phyloP scores from a whole-genome alignment of 2,113 vertebrate species.

The Nothobranchius kuhntae region DNA sequence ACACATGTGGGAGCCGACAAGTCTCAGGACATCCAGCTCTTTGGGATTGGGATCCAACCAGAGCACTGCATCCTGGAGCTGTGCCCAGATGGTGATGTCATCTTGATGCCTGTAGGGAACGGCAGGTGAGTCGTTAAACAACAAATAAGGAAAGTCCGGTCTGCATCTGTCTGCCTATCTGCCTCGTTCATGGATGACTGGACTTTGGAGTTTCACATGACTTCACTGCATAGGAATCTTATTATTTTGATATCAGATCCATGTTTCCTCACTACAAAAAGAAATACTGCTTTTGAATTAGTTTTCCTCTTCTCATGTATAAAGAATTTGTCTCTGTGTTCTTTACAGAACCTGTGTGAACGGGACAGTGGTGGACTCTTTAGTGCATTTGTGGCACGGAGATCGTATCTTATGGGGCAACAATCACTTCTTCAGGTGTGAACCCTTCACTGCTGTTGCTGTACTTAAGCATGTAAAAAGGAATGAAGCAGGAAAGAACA shows the following conservation, averaged over 20 bases:
- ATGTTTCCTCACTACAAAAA: slow-evolving; percentile 25
- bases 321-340: slow-evolving; percentile 21
- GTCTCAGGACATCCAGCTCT: slow-evolving; percentile 98
- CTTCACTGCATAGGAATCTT: slow-evolving; percentile 57
- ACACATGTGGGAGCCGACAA: slow-evolving; percentile 93
- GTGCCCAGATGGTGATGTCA: slow-evolving; percentile 88
- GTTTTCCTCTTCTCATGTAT: slow-evolving; percentile 1
- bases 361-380: slow-evolving; percentile 83
- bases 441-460: neutral
- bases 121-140: slow-evolving; percentile 83
- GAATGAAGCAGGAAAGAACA: neutral
- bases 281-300: slow-evolving; percentile 1
- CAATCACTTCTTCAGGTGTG: slow-evolving; percentile 98
- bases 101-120: slow-evolving; percentile 87
- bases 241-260: slow-evolving; percentile 58
- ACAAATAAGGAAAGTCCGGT: neutral
- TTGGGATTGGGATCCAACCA: slow-evolving; percentile 94
- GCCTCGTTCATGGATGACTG: slow-evolving; percentile 49
- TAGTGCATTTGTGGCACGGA: slow-evolving; percentile 93
- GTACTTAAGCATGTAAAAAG: neutral
- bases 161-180: neutral
- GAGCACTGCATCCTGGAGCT: slow-evolving; percentile 94
- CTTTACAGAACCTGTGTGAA: slow-evolving; percentile 92
- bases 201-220: slow-evolving; percentile 59
- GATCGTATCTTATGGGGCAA: slow-evolving; percentile 98